Base-by-base conservation (phyloP, 1,140 invertebrate species). In the Anoplolepis gracilipes region DNA sequence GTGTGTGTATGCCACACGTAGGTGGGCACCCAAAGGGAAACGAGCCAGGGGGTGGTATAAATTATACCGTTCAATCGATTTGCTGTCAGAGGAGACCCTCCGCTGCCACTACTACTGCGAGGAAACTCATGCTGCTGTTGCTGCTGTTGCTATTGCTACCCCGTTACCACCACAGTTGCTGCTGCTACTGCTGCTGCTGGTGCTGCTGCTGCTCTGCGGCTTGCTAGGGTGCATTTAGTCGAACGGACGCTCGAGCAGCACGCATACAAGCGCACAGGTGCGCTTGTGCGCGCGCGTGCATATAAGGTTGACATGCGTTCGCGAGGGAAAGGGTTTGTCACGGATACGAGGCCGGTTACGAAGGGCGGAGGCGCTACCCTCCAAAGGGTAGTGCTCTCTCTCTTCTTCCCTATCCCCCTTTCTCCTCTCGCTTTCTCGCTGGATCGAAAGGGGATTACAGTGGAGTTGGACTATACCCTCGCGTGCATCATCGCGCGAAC, bases 11-110 rank as follows among this genome's bases (percentile, higher is more conserved):
- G 77, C 57, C 65, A 77, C 76, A 85, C 85, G 87, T 89, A 87
- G 85, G 81, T 89, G 88, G 85, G 89, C 88, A 85, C 46, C 90
- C 85, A 87, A 86, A 88, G 84, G 90, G 87, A 84, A 85, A 88
- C 81, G 81, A 90, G 87, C 89, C 86, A 91, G 92, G 92, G 93
- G 93, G 93, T 94, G 94, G 94, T 95, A 95, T 95, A 94, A 95
- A 95, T 95, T 95, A 95, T 95, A 95, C 93, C 93, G 93, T 95
- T 94, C 94, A 90, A 95, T 95, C 94, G 94, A 95, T 95, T 95
- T 95, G 88, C 93, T 94, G 94, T 95, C 94, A 95, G 91, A 82
- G 78, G 67, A 82, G 93, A 93, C 93, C 92, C 92, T 93, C 92
- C 85, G 89, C 90, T 91, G 90, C 89, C 88, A 89, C 78, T 82